These are phyloP conservation scores for Scortum barcoo DNA, from an alignment of 2,113 vertebrate genomes.

Conservation along the genomic window DNA sequence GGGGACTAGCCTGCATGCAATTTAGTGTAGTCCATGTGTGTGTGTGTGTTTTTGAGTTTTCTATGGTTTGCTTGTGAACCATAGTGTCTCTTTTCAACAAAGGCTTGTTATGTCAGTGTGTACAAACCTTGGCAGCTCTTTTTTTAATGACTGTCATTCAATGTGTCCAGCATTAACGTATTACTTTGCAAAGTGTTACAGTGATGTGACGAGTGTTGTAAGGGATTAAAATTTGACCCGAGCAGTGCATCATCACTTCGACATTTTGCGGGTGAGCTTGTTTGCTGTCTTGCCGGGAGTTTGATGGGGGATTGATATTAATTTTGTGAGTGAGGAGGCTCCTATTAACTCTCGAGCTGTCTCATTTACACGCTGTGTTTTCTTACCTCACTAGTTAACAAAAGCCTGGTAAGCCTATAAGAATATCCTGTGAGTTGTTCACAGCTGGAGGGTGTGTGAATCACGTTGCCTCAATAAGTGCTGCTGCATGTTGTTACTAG, in stretches of 20 bases:
- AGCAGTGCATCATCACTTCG: background rate
- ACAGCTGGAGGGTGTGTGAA: too few species aligned
- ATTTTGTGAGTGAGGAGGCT: too few species aligned
- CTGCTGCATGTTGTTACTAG: too few species aligned
- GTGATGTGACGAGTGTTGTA: background rate
- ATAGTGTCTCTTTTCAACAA: background rate
- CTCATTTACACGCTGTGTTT: too few species aligned
- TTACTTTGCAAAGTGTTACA: background rate
- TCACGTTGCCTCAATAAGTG: too few species aligned
- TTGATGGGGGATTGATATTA: background rate
- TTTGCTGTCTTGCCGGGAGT: background rate
- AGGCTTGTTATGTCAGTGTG: background rate
- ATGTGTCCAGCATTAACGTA: background rate
- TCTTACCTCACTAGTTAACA: too few species aligned
- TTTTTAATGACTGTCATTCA: background rate
- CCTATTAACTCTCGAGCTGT: too few species aligned
- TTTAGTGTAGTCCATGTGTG: constrained; percentile 1
- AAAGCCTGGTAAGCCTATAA: too few species aligned
- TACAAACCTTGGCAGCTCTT: background rate
- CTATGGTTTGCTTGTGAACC: background rate
- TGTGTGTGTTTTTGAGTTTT: background rate
- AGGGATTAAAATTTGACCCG: background rate
- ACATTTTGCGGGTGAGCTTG: background rate
- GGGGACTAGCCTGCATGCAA: background rate
- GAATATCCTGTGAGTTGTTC: too few species aligned